Conservation (phyloP, 2,113 vertebrate genomes). For the Henicopernis longicauda region DNA sequence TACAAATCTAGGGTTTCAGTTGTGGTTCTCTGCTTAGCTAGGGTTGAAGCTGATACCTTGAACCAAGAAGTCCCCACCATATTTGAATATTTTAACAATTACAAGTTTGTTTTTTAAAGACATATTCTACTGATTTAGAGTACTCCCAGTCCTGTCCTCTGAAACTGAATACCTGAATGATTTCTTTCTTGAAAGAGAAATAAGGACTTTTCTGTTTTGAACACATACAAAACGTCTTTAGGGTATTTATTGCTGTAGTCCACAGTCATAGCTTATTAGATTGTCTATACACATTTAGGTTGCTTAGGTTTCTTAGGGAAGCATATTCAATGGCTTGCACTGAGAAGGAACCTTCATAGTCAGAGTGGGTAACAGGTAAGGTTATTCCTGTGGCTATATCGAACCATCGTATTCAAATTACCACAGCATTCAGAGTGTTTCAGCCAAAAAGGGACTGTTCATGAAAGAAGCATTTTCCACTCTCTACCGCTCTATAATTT, state of each 20-base stretch:
- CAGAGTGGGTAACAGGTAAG: not conserved
- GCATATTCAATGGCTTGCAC: not conserved
- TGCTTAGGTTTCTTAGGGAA: not conserved
- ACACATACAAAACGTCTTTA: not conserved
- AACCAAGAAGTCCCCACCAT: not conserved
- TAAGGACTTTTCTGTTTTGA: not conserved
- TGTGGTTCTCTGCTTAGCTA: not conserved
- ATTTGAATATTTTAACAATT: not conserved
- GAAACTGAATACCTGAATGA: not conserved
- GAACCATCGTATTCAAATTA: rapidly evolving
- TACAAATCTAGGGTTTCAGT: not conserved
- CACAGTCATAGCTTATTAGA: not conserved
- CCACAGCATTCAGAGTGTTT: not conserved
- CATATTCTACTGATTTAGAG: not conserved
- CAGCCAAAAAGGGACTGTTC: not conserved
- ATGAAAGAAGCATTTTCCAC: not conserved
- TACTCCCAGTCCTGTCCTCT: not conserved
- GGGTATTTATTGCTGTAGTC: not conserved
- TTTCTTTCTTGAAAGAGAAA: not conserved
- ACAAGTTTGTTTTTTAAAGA: not conserved
- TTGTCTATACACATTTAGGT: not conserved
- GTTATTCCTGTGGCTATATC: not conserved
- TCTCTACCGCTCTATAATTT: not conserved
- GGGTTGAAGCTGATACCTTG: not conserved
- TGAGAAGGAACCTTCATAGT: not conserved